These are phyloP conservation scores for Rutpela maculata DNA, from an alignment of 2,888 invertebrate genomes.

Conservation along the genomic window DNA sequence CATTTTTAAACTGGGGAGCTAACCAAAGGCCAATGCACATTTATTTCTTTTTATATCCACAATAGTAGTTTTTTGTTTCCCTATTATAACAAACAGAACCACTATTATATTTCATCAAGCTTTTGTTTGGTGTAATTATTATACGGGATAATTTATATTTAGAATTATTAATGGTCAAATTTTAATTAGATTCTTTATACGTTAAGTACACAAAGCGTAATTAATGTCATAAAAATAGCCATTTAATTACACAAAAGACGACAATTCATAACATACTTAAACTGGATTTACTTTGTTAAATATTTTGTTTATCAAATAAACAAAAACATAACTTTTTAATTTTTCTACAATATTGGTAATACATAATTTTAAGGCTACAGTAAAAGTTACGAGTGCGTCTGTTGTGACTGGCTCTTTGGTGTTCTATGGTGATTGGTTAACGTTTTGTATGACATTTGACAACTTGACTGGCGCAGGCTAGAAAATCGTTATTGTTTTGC, in stretches of 20 bases:
- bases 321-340: too few relatives aligned
- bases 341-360: too few relatives aligned
- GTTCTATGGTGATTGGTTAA: too few relatives aligned
- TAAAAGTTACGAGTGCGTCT: too few relatives aligned
- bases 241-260: neutral
- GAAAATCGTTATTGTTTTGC: too few relatives aligned
- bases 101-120: constrained; percentile 60
- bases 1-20: constrained; percentile 64
- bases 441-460: too few relatives aligned
- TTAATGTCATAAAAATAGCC: neutral
- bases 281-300: too few relatives aligned
- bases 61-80: constrained; percentile 59
- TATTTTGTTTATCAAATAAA: too few relatives aligned
- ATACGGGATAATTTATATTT: constrained; percentile 50
- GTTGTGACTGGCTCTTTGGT: too few relatives aligned
- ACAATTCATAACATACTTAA: neutral
- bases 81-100: constrained; percentile 56
- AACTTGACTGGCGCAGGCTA: too few relatives aligned
- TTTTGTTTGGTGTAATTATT: constrained; percentile 60
- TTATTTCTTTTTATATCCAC: constrained; percentile 59
- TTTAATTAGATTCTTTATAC: neutral
- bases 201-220: neutral
- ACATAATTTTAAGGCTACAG: too few relatives aligned
- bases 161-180: neutral
- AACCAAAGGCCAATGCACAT: constrained; percentile 61